phyloP scores from a whole-genome alignment of 1,140 invertebrate species.

The Holotrichia oblita region DNA sequence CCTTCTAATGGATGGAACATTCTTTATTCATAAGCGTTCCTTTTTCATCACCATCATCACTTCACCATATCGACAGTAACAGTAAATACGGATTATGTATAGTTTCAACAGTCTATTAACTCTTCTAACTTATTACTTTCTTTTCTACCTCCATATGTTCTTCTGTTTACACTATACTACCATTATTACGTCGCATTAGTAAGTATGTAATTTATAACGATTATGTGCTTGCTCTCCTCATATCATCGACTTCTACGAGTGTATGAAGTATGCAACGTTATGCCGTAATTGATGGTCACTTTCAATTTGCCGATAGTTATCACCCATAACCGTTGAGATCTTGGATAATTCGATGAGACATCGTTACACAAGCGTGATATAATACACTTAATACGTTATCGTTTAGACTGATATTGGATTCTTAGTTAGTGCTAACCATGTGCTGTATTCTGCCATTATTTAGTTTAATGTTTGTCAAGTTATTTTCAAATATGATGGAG shows the following conservation, averaged over 20 bases:
- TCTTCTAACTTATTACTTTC: background rate
- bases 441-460: too few species aligned
- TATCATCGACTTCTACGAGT: background rate
- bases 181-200: conserved; percentile 6
- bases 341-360: background rate
- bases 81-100: background rate
- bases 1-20: background rate
- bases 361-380: background rate
- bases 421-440: too few species aligned
- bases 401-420: too few species aligned
- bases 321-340: background rate
- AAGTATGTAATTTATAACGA: background rate
- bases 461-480: too few species aligned
- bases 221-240: background rate
- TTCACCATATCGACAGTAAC: conserved; percentile 7
- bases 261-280: conserved; percentile 1
- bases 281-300: conserved; percentile 6
- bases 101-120: conserved; percentile 6
- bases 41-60: background rate
- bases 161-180: background rate
- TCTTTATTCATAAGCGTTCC: background rate
- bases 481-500: too few species aligned
- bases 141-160: background rate
- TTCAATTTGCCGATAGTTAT: background rate
- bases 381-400: background rate